These are phyloP conservation scores for Nemurella pictetii DNA, from an alignment of 2,888 invertebrate species.

Conservation along the genomic window DNA sequence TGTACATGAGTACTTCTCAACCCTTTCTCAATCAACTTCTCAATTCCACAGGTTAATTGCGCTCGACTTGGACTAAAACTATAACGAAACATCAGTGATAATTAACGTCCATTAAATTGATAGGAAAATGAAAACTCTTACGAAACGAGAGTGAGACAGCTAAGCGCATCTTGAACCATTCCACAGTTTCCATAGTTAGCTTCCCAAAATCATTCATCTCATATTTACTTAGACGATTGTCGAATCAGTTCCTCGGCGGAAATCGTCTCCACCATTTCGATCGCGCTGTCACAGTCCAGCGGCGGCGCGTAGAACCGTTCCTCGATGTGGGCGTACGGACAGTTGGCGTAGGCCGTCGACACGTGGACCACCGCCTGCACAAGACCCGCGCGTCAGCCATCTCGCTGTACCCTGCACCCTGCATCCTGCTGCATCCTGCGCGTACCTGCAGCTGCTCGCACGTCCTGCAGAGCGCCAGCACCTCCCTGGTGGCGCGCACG, in stretches of 20 bases:
- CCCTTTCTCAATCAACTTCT: too few relatives aligned
- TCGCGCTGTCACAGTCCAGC: slow-evolving; percentile 52
- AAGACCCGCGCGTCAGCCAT: background rate
- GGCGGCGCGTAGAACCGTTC: slow-evolving; percentile 68
- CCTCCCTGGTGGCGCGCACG: slow-evolving; percentile 57
- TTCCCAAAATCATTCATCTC: too few relatives aligned
- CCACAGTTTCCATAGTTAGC: too few relatives aligned
- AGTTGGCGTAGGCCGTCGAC: slow-evolving; percentile 82
- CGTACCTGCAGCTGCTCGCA: background rate
- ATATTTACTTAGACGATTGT: background rate
- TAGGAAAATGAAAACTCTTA: too few relatives aligned
- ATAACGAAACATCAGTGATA: too few relatives aligned
- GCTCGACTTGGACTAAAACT: too few relatives aligned
- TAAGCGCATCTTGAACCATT: too few relatives aligned
- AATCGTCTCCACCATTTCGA: background rate
- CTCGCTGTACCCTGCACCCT: background rate
- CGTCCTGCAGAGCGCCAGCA: slow-evolving; percentile 56
- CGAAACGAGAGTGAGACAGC: too few relatives aligned
- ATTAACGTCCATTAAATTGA: too few relatives aligned
- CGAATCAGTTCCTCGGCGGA: background rate
- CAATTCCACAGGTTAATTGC: too few relatives aligned
- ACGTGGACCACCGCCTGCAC: slow-evolving; percentile 72
- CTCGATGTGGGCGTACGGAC: slow-evolving; percentile 63
- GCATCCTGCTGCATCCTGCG: background rate
- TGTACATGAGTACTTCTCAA: too few relatives aligned